These are phyloP conservation scores for Adelosebastes latens DNA, from an alignment of 2,797 vertebrate genomes.

Conservation along the genomic window DNA sequence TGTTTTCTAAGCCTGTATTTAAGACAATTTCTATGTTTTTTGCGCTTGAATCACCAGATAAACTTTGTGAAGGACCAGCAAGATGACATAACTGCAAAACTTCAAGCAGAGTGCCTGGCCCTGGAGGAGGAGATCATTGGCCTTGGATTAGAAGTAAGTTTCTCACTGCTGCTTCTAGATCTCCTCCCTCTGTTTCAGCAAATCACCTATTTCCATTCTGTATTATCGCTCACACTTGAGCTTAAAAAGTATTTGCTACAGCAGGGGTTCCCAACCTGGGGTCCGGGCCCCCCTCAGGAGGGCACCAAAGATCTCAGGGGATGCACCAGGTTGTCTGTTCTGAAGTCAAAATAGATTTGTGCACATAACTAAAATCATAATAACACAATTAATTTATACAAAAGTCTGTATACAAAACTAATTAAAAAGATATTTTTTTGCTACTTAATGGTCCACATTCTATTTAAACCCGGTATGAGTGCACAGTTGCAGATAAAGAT, in stretches of 20 bases:
- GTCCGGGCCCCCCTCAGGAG: too few species aligned
- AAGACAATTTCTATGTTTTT: not conserved
- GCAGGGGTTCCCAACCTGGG: too few species aligned
- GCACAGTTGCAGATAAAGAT: too few species aligned
- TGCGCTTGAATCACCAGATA: conserved; percentile 77
- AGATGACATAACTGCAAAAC: conserved; percentile 76
- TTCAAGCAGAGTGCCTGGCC: conserved; percentile 76
- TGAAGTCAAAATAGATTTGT: too few species aligned
- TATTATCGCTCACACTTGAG: not conserved
- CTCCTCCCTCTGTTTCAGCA: not conserved
- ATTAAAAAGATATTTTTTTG: too few species aligned
- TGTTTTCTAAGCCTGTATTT: conserved; percentile 2
- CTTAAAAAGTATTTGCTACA: not conserved
- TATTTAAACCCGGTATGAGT: too few species aligned
- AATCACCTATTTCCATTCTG: not conserved
- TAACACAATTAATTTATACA: too few species aligned
- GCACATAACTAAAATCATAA: too few species aligned
- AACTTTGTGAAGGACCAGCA: conserved; percentile 87
- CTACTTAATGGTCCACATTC: too few species aligned
- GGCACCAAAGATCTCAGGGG: too few species aligned
- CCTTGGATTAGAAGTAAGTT: conserved; percentile 72
- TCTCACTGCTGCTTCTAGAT: not conserved
- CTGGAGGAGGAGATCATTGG: conserved; percentile 82
- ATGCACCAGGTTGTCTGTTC: too few species aligned
- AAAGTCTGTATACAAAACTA: too few species aligned